Evolutionary conservation across 2,797 vertebrate genomes (phyloP), one percentile per base, ranked within the genome.

Genomic region (Crypturellus tataupa): DNA sequence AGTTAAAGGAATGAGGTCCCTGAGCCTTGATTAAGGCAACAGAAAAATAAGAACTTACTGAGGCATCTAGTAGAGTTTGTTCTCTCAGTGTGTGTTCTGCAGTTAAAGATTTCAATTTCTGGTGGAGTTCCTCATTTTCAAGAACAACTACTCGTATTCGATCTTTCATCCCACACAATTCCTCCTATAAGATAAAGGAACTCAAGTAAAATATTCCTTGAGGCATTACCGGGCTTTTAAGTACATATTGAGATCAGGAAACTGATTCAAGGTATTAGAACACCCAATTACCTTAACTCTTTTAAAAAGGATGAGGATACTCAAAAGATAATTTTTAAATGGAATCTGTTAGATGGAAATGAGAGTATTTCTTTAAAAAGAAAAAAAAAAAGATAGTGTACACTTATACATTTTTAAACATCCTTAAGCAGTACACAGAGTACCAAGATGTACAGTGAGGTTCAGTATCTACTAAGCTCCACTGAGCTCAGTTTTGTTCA

Each of bases 101-200:
- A 83, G 97, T 92, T 95, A 97, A 97, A 79, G 97, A 98, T 97
- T 98, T 98, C 76, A 99, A 88, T 31, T 98, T 97, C 72, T 97
- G 94, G 10, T 98, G 98, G 62, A 99, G 98, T 27, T 98, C 98
- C 90, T 99, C 98, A 76, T 99, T 99, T 97, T 99, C 98, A 94
- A 99, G 95, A 70, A 99, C 97, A 96, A 99, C 98, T 67, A 98
- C 97, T 89, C 97, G 97, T 85, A 99, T 65, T 78, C 86, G 97
- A 80, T 98, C 97, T 96, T 99, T 99, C 97, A 99, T 93, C 58
- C 96, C 98, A 80, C 97, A 97, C 46, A 99, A 96, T 94, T 99
- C 99, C 21, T 99, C 99, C 99, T 99, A 91, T 15, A 82, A 60
- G 70, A 89, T 23, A 94, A 31, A 97, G 75, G 10, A 95, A 94